Base-by-base conservation (phyloP, 23 tunicate genomes). In the Aplidium turbinatum region DNA sequence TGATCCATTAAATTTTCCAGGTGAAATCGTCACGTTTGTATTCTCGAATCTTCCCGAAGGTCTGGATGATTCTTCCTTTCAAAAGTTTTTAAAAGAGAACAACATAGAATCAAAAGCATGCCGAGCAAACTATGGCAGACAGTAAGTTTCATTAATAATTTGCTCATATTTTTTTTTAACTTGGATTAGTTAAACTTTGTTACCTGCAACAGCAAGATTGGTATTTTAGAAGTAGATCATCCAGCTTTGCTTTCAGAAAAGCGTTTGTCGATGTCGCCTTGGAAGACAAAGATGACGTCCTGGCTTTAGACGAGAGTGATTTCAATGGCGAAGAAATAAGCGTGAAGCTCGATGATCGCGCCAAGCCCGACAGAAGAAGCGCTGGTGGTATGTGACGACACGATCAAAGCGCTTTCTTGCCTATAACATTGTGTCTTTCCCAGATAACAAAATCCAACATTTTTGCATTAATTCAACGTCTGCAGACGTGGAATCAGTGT, bases 11-110 rank as follows among this genome's bases (percentile, higher is more conserved):
- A 19, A 4, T 50, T 32, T 55, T 57, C 47, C 36, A 76, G 80
- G 38, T 33, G 97, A 90, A 57, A 36, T 55, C 21, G 77, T 72
- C 19, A 90, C 97, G 1, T 47, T 90, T 38, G 0, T 64, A 60
- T 83, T 90, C 47, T 65, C 81, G 9, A 73, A 83, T 25, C 73
- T 90, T 0, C 97, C 85, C 26, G 97, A 90, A 39, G 79, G 79
- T 18, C 60, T 79, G 24, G 61, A 72, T 56, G 97, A 90, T 40
- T 4, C 45, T 4, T 42, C 78, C 6, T 75, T 90, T 33, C 78
- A 83, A 57, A 78, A 78, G 47, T 83, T 82, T 38, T 7, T 90
- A 22, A 76, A 83, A 71, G 78, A 58, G 42, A 72, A 90, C 53
- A 90, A 77, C 27, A 68, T 90, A 21, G 69, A 83, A 47, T 70